Conservation (phyloP, 2,113 vertebrate genomes). For the Elanoides forficatus region DNA sequence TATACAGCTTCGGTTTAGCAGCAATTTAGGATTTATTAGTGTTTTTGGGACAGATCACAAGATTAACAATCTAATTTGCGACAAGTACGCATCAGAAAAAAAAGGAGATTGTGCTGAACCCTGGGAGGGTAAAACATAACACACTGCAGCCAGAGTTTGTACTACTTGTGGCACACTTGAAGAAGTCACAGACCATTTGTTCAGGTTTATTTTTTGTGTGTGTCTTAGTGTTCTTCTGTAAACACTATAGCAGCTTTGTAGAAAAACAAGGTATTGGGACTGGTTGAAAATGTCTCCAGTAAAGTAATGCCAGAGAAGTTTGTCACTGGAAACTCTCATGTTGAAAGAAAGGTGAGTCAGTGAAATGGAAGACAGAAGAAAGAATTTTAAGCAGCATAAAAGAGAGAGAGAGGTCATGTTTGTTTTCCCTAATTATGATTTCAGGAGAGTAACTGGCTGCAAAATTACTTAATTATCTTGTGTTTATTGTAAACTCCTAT, state of each 20-base stretch:
- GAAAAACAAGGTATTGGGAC: background rate
- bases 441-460: slow-evolving; percentile 37
- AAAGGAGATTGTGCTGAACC: background rate
- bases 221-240: background rate
- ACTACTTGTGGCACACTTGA: background rate
- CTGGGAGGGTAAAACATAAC: background rate
- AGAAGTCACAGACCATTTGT: background rate
- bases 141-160: background rate
- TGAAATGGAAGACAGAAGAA: slow-evolving; percentile 10
- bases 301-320: background rate
- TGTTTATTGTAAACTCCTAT: slow-evolving; percentile 43
- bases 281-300: background rate
- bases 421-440: slow-evolving; percentile 40
- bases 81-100: background rate
- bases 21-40: too few species aligned
- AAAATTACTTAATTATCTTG: slow-evolving; percentile 52
- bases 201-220: background rate
- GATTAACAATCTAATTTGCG: too few species aligned
- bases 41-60: too few species aligned
- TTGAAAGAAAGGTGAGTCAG: slow-evolving; percentile 22
- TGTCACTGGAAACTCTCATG: background rate
- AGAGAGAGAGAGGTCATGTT: background rate
- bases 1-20: too few species aligned
- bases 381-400: background rate
- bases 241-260: background rate